Evolutionary conservation across 2,888 invertebrate species (phyloP).

Genomic region (Agriopis aurantiaria): DNA sequence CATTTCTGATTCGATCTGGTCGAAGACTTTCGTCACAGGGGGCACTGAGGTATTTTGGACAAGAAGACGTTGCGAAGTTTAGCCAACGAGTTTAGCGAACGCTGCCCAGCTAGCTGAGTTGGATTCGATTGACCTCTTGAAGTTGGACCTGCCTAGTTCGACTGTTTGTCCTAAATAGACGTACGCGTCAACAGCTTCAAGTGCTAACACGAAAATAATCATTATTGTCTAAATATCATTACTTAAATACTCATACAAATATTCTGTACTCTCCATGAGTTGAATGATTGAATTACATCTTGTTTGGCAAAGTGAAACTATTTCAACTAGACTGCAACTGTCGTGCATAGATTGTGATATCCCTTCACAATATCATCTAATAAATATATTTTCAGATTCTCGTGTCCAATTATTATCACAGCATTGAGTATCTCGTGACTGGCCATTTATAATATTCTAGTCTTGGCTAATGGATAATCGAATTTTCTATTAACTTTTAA

Average conservation of each 20-base stretch:
- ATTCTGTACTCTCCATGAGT: not conserved
- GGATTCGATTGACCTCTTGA: no score
- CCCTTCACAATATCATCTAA: not conserved
- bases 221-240: not conserved
- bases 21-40: no score
- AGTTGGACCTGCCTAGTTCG: no score
- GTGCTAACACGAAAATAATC: not conserved
- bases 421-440: slow-evolving; percentile 6
- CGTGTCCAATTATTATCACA: slow-evolving; percentile 6
- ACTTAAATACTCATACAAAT: not conserved
- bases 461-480: not conserved
- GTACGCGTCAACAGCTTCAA: no score
- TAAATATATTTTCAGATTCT: not conserved
- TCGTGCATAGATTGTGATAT: not conserved
- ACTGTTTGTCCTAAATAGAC: no score
- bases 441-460: not conserved
- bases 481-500: not conserved
- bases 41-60: no score
- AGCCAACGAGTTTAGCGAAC: no score
- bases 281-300: slow-evolving; percentile 23
- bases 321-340: slow-evolving; percentile 1
- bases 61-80: no score
- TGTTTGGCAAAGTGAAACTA: slow-evolving; percentile 17
- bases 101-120: no score
- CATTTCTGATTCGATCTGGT: no score